phyloP scores from a whole-genome alignment of 2,888 invertebrate genomes.

The Cerastoderma edule region DNA sequence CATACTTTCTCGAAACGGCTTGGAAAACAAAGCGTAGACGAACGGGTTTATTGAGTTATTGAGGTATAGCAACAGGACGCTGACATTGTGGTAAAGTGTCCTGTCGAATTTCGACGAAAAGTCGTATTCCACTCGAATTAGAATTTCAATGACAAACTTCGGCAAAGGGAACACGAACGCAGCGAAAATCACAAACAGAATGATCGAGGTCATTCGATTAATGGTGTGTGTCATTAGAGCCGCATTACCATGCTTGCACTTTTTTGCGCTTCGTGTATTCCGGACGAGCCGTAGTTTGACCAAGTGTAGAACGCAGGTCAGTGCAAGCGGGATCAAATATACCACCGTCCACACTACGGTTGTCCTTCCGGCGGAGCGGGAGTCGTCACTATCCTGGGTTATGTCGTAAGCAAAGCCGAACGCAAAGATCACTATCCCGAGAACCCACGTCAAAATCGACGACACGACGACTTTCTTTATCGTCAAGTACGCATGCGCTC shows the following conservation, averaged over 20 bases:
- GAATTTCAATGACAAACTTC: conserved; percentile 5
- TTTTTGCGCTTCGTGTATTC: neutral
- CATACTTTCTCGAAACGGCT: conserved; percentile 12
- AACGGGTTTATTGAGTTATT: conserved; percentile 24
- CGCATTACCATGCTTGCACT: neutral
- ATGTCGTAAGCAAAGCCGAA: neutral
- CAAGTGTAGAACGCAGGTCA: conserved; percentile 10
- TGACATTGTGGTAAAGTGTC: neutral
- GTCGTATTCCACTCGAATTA: neutral
- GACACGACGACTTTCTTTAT: conserved; percentile 10
- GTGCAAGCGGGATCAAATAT: conserved; percentile 8
- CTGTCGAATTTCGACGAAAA: neutral
- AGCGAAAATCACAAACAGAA: conserved; percentile 14
- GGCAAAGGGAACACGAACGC: conserved; percentile 21
- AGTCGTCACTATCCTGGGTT: neutral
- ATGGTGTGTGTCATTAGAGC: neutral
- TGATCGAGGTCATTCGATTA: conserved; percentile 16
- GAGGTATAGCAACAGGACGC: conserved; percentile 6
- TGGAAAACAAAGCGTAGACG: conserved; percentile 22
- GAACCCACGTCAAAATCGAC: conserved; percentile 12
- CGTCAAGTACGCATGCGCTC: conserved; percentile 16
- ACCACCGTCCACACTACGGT: neutral
- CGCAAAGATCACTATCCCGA: neutral
- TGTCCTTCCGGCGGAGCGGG: neutral
- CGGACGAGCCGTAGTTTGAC: conserved; percentile 17